phyloP scores from a whole-genome alignment of 2,113 vertebrate species.

The Guaruba guarouba region DNA sequence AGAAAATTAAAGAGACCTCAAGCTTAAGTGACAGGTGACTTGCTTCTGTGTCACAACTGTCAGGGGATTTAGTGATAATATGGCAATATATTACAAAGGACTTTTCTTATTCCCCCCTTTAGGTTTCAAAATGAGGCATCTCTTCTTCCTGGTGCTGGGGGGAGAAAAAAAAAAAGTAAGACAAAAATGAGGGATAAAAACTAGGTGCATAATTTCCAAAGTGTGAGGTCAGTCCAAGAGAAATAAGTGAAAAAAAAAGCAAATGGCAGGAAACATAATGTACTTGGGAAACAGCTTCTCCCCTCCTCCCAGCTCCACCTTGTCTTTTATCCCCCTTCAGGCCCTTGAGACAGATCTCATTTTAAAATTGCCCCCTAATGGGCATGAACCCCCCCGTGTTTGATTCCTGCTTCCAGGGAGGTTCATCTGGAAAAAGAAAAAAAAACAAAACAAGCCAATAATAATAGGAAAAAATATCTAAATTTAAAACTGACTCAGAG shows the following conservation, averaged over 20 bases:
- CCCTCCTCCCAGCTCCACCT: conserved; percentile 29
- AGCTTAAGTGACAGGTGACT: conserved; percentile 89
- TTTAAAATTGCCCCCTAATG: conserved; percentile 67
- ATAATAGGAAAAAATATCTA: conserved; percentile 10
- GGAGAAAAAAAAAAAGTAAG: not conserved
- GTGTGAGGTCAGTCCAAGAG: conserved; percentile 69
- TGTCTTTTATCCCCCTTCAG: conserved; percentile 15
- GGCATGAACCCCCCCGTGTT: not conserved
- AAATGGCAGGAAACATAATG: conserved; percentile 65
- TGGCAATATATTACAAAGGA: conserved; percentile 88
- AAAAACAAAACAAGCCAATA: not conserved
- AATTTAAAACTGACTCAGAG: conserved; percentile 56
- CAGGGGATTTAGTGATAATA: conserved; percentile 88
- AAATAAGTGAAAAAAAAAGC: conserved; percentile 55
- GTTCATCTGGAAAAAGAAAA: not conserved
- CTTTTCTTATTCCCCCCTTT: conserved; percentile 80
- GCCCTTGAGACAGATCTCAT: conserved; percentile 58
- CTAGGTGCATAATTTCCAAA: conserved; percentile 56
- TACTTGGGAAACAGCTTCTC: conserved; percentile 26
- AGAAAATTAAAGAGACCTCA: conserved; percentile 99
- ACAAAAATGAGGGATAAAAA: conserved; percentile 65
- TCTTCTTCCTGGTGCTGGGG: conserved; percentile 69
- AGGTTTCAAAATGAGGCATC: conserved; percentile 81
- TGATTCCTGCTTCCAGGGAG: conserved; percentile 54
- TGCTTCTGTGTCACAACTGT: conserved; percentile 86